Base-by-base conservation (phyloP, 2,113 vertebrate genomes). In the Carettochelys insculpta region DNA sequence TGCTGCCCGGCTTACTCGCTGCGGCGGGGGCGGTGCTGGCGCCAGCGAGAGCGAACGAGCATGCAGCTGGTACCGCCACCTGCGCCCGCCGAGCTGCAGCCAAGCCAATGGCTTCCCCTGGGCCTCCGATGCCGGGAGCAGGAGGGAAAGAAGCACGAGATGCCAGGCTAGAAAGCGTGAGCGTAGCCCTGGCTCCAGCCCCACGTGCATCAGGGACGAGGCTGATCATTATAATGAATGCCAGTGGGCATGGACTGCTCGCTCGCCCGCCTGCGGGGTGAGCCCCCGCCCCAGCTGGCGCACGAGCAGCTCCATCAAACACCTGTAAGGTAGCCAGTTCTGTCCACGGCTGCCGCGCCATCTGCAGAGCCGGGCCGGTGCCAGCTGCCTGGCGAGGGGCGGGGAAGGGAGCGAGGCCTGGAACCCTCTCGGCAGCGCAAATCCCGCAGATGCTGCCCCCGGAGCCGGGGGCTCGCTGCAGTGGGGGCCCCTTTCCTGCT, bases 301-400 rank as follows among this genome's bases (percentile, higher is more conserved):
- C 27, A 51, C 82, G 4, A 41, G 87, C 82, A 19, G 13, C 25
- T 47, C 83, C 88, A 91, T 71, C 88, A 75, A 85, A 92, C 50
- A 90, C 94, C 93, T 93, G 94, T 77, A 91, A 85, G 43, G n/a
- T 80, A 91, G 95, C 92, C 90, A 92, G 79, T 19, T 3, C 68
- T 58, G 1, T 5, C 85, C 77, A 87, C 3, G 41, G 87, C 27
- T 1, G 51, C 13, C 43, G 84, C 88, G 85, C 86, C 77, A 27
- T 95, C 95, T 96, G 95, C 80, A 29, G 93, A 81, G 77, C 34
- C 43, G 6, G 52, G 8, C 47, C 47, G 4, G 5, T 95, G 95
- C 95, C 95, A 96, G 95, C 81, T 86, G 91, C 61, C 22, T 20
- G 3, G 25, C 51, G 88, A 4, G 65, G 43, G 38, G 11, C 22